A percentile compares a stretch with the other conserved stretches of the same genome.
Evolutionary conservation across 1,140 invertebrate species (phyloP).

Genomic region (Holotrichia oblita): DNA sequence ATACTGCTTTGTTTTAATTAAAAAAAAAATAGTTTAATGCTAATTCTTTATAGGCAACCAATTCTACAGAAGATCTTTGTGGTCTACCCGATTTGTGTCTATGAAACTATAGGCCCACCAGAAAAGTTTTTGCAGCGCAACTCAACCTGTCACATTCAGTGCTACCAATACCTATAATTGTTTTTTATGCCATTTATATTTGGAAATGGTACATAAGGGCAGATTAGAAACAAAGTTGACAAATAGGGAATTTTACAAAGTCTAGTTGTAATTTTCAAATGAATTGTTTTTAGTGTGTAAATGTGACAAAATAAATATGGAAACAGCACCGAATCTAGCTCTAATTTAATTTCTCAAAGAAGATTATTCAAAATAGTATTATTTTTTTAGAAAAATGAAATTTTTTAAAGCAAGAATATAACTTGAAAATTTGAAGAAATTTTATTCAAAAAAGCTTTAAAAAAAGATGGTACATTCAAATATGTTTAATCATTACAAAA

Average conservation of each 20-base stretch:
- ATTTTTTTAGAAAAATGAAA: too few species aligned
- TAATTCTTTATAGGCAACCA: constrained; percentile 10
- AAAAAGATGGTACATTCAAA: too few species aligned
- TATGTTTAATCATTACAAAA: too few species aligned
- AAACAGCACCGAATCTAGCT: constrained; percentile 58
- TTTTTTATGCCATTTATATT: constrained; percentile 54
- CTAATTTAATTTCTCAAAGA: too few species aligned
- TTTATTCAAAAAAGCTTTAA: constrained; percentile 90
- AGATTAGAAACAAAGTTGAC: constrained; percentile 39
- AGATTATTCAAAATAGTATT: too few species aligned
- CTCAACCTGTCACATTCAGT: too few species aligned
- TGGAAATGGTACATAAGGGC: constrained; percentile 50
- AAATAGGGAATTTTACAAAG: constrained; percentile 43
- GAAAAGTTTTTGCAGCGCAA: too few species aligned
- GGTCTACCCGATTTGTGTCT: constrained; percentile 1
- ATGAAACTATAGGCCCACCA: too few species aligned
- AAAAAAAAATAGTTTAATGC: too few species aligned
- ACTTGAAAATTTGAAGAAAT: constrained; percentile 88
- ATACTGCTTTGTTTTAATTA: too few species aligned
- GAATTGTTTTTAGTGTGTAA: neutral
- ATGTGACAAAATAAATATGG: constrained; percentile 52
- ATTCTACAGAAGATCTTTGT: neutral
- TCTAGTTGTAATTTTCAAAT: constrained; percentile 34
- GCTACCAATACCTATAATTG: too few species aligned
- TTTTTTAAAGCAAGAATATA: too few species aligned